Base-by-base conservation (phyloP, 1,140 invertebrate species). In the Ctenoplectra terminalis region DNA sequence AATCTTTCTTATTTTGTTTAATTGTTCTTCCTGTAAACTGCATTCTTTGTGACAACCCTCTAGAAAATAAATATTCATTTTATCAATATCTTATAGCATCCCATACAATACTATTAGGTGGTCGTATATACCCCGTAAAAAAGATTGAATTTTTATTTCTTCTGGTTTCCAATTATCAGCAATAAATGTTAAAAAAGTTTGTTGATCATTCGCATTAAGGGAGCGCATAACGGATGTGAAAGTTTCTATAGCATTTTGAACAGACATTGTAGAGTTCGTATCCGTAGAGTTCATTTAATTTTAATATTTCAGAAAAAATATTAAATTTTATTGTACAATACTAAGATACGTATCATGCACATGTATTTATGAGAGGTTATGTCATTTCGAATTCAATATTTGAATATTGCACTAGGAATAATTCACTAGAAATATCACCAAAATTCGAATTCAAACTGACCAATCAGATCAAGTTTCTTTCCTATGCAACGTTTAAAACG, bases 1-100 rank as follows among this genome's bases (percentile, higher is more conserved):
- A 82, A 96, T 95, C 48, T 92, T 92, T 83, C 93, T 91, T 43
- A 95, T 88, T 61, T 71, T 77, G 40, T 66, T 76, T 20, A 91
- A 82, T 13, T 88, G 87, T 84, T 93, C 90, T 17, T 91, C 84
- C 54, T 89, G 79, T 17, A 83, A 34, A 43, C 73, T 61, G 5
- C 52, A 52, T 26, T 60, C 29, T 15, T 74, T 31, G 0, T 77
- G 2, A 11, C n/a, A 63, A 52, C 61, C 61, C 17, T 67, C 60
- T 73, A 48, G 8, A 54, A 77, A 77, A 73, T n/a, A 4, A 43
- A 7, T 6, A 0, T 34, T 26, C 4, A 23, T 20, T 60, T 11
- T 5, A 37, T 58, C 29, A 34, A 11, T 63, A 3, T 66, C 1
- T 15, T 29, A 46, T 31, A 13, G 15, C 7, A 26, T 9, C 23